Conservation (phyloP, 2,113 vertebrate species). For the Lophochroa leadbeateri region DNA sequence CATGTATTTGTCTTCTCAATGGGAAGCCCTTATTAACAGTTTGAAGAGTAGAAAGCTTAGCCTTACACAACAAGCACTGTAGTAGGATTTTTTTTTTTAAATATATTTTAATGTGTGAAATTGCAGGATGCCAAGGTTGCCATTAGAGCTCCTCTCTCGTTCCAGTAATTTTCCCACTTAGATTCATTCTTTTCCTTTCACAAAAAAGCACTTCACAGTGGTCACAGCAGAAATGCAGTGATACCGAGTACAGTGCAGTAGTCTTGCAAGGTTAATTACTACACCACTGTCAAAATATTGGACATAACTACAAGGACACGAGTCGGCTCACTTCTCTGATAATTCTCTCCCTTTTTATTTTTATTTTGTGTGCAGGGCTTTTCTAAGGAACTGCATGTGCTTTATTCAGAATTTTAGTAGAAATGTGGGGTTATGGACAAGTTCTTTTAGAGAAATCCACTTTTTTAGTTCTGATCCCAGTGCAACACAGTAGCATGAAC, state of each 20-base stretch:
- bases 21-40: constrained; percentile 86
- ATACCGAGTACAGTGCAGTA: constrained; percentile 22
- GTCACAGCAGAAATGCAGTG: constrained; percentile 58
- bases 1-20: constrained; percentile 84
- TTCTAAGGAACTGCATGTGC: not conserved
- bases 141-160: constrained; percentile 77
- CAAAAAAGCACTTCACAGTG: constrained; percentile 67
- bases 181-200: constrained; percentile 62
- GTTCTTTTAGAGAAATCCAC: not conserved
- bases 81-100: constrained; percentile 55
- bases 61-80: constrained; percentile 74
- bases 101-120: constrained; percentile 84
- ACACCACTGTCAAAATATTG: constrained; percentile 67
- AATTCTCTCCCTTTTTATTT: not conserved
- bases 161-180: constrained; percentile 78
- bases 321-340: not conserved
- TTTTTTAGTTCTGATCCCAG: not conserved
- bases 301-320: constrained; percentile 41
- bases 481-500: accelerated
- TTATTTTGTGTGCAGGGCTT: not conserved
- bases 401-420: constrained; percentile 1
- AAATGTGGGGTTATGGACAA: not conserved
- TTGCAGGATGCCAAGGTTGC: constrained; percentile 79
- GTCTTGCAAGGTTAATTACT: constrained; percentile 61
- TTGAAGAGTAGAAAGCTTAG: constrained; percentile 82